Conservation (phyloP, 2,797 vertebrate genomes). For the Acanthiza pusilla region DNA sequence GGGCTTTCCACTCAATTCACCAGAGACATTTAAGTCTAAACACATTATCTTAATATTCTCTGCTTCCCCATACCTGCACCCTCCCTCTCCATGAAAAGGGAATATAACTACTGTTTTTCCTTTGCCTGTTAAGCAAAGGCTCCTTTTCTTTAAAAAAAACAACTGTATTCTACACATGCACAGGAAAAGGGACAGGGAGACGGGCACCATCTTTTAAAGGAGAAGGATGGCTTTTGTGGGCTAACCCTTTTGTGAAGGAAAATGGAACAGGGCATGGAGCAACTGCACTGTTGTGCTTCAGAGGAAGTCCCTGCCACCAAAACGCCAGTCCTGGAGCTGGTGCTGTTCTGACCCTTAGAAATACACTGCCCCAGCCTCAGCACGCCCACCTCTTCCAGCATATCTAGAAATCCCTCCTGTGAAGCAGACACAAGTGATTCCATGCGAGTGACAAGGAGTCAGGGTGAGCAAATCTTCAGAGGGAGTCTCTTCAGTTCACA, state of each 20-base stretch:
- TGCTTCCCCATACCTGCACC: background rate
- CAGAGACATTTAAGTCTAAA: background rate
- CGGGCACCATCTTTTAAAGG: fast-evolving
- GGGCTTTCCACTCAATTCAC: background rate
- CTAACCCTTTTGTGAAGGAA: background rate
- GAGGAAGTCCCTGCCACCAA: background rate
- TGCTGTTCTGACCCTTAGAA: background rate
- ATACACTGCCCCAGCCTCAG: background rate
- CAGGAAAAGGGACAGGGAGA: background rate
- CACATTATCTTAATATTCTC: background rate
- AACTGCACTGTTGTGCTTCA: background rate
- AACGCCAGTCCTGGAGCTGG: background rate
- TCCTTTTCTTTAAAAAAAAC: background rate
- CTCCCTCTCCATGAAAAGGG: background rate
- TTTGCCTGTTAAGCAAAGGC: background rate
- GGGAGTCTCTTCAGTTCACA: background rate
- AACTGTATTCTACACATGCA: background rate
- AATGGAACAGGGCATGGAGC: fast-evolving
- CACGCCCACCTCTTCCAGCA: background rate
- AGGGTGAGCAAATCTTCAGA: background rate
- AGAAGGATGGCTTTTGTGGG: background rate
- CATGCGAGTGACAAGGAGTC: background rate
- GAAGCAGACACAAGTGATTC: background rate
- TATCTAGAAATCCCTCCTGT: background rate
- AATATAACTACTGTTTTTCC: background rate